phyloP scores from a whole-genome alignment of 1,140 invertebrate species.

The Pseudomyrmex sp. region DNA sequence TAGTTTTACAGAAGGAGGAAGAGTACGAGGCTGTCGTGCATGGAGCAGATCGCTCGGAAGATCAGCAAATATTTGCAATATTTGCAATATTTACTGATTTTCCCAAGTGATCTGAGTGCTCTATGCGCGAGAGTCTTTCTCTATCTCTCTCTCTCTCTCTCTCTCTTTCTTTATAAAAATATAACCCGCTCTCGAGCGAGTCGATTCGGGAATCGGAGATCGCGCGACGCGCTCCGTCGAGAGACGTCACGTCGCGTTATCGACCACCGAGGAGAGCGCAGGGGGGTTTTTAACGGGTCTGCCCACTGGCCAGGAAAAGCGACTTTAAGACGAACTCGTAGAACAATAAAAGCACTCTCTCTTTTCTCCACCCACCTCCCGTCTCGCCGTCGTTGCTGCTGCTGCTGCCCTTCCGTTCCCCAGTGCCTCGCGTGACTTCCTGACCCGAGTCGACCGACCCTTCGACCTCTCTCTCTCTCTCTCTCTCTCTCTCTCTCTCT shows the following conservation, averaged over 20 bases:
- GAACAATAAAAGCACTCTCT: slow-evolving; percentile 72
- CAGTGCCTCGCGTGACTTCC: slow-evolving; percentile 79
- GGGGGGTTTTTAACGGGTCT: slow-evolving; percentile 57
- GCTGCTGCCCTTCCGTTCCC: slow-evolving; percentile 44
- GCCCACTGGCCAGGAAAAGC: slow-evolving; percentile 73
- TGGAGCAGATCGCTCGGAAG: no score
- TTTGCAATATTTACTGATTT: no score
- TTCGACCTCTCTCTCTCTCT: slow-evolving; percentile 32
- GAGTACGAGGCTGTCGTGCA: no score
- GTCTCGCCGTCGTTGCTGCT: not conserved
- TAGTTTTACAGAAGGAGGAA: no score
- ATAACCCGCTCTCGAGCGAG: slow-evolving; percentile 26
- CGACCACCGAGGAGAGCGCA: slow-evolving; percentile 47
- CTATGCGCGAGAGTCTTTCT: not conserved
- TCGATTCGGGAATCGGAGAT: slow-evolving; percentile 47
- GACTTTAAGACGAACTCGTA: slow-evolving; percentile 73
- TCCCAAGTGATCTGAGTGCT: no score
- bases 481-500: no score
- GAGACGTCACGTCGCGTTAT: slow-evolving; percentile 60
- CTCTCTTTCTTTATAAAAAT: not conserved
- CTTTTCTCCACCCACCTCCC: slow-evolving; percentile 56
- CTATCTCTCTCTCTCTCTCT: no score
- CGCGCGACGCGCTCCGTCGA: slow-evolving; percentile 22
- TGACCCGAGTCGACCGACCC: slow-evolving; percentile 73
- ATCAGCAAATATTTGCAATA: no score